Evolutionary conservation across 2,888 invertebrate species (phyloP).

Genomic region (Eremobia ochroleuca): DNA sequence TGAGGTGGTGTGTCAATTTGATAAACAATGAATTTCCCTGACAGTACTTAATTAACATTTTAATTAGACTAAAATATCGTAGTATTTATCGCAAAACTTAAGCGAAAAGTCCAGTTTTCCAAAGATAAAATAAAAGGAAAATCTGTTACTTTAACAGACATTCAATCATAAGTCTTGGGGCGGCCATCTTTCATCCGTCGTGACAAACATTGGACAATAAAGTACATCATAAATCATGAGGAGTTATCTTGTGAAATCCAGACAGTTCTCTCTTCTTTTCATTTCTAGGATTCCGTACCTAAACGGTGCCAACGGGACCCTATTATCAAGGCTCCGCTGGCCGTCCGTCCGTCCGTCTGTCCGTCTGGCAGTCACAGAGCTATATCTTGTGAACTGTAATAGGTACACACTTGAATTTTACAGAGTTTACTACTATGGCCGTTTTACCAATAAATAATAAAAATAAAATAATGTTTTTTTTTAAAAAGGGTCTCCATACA

Average conservation of each 20-base stretch:
- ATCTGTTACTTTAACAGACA: constrained; percentile 57
- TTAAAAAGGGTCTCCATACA: no score
- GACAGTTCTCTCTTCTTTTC: constrained; percentile 67
- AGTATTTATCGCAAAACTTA: not conserved
- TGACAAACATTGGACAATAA: constrained; percentile 80
- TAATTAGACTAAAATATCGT: not conserved
- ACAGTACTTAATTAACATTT: not conserved
- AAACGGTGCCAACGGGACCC: not conserved
- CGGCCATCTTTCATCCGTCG: constrained; percentile 74
- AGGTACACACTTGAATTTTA: not conserved
- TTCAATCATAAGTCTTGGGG: constrained; percentile 69
- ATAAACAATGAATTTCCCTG: not conserved
- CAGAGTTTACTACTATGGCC: not conserved
- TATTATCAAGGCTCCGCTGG: not conserved
- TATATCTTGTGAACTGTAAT: not conserved
- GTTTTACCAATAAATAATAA: not conserved
- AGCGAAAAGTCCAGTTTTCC: not conserved
- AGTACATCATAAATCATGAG: constrained; percentile 78
- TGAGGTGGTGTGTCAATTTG: not conserved
- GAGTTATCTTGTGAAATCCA: constrained; percentile 75
- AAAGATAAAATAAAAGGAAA: constrained; percentile 38
- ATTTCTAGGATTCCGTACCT: constrained; percentile 38
- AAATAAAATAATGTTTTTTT: no score
- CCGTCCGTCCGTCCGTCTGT: not conserved
- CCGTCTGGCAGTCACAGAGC: not conserved